These are phyloP conservation scores for Enoplosus armatus DNA, from an alignment of 2,797 vertebrate genomes.

Conservation along the genomic window DNA sequence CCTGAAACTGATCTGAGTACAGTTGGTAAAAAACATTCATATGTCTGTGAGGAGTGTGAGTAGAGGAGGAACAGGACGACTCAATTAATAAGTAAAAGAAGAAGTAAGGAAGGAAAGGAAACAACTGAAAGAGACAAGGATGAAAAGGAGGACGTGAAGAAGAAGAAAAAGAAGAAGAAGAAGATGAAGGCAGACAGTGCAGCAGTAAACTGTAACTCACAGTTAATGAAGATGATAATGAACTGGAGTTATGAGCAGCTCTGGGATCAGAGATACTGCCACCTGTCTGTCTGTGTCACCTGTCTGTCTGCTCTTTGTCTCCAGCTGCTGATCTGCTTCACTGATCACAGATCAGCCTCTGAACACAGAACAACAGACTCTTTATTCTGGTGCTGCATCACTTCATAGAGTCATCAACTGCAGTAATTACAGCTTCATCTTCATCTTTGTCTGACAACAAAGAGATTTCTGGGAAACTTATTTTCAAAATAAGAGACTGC, in stretches of 20 bases:
- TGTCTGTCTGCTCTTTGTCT: no score
- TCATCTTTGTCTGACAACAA: not conserved
- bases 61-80: no score
- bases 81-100: no score
- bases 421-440: not conserved
- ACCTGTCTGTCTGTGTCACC: not conserved
- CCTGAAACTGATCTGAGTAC: not conserved
- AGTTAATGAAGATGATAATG: no score
- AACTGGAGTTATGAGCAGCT: no score
- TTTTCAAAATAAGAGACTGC: not conserved
- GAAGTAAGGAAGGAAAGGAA: not conserved
- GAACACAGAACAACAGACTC: conserved; percentile 4
- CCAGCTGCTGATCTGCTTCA: conserved; percentile 7
- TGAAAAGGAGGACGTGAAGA: not conserved
- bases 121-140: no score
- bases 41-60: not conserved
- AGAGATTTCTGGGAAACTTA: not conserved
- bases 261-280: no score
- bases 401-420: not conserved
- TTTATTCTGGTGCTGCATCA: conserved; percentile 3
- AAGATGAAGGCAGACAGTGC: no score
- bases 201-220: no score
- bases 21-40: not conserved
- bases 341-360: conserved; percentile 18
- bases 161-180: not conserved